Conservation (phyloP, 2,797 vertebrate genomes). For the Gastrophryne carolinensis region DNA sequence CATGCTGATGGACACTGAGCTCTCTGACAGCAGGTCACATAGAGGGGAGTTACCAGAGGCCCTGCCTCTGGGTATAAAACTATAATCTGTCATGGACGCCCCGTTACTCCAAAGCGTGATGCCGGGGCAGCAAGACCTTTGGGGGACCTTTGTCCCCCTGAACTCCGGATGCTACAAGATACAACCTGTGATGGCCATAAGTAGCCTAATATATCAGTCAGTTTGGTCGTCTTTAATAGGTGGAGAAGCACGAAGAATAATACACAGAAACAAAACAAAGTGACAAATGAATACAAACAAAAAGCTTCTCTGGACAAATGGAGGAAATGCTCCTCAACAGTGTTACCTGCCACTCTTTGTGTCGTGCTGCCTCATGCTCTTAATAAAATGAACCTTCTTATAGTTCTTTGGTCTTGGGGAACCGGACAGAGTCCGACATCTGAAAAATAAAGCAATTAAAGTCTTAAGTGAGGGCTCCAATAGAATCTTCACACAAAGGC, state of each 20-base stretch:
- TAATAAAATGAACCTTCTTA: conserved; percentile 99
- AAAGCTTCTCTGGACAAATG: not conserved
- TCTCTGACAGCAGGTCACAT: too few relatives aligned
- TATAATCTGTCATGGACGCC: too few relatives aligned
- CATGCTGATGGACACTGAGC: too few relatives aligned
- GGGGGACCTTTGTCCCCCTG: too few relatives aligned
- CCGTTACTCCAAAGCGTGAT: too few relatives aligned
- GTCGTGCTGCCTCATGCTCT: conserved; percentile 95
- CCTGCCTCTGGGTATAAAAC: too few relatives aligned
- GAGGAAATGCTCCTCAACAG: not conserved
- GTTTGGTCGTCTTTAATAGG: too few relatives aligned
- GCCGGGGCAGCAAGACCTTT: too few relatives aligned
- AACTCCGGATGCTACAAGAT: too few relatives aligned
- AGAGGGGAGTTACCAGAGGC: too few relatives aligned
- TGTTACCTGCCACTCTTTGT: conserved; percentile 93
- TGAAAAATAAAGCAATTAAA: conserved; percentile 66
- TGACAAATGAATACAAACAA: not conserved
- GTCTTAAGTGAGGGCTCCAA: conserved; percentile 48
- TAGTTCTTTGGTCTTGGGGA: conserved; percentile 99
- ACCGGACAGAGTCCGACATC: conserved; percentile 97
- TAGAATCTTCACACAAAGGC: conserved; percentile 64
- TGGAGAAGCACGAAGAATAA: not conserved
- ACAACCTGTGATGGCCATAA: too few relatives aligned
- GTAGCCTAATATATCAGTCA: too few relatives aligned
- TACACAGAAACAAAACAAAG: not conserved